Evolutionary conservation across 2,888 invertebrate genomes (phyloP).

Genomic region (Onchidella celtica): DNA sequence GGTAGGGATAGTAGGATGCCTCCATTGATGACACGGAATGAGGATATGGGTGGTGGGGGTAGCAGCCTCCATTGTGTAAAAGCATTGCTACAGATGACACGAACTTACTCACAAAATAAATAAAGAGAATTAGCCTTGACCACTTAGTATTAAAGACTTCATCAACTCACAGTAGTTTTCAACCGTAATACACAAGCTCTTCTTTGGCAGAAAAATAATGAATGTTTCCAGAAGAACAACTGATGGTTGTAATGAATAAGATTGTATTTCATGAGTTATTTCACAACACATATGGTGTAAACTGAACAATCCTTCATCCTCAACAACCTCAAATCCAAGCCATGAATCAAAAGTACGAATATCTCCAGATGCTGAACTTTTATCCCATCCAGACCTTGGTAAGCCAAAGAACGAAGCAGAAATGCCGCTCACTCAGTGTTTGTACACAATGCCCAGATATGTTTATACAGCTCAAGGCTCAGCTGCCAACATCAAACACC

Average conservation of each 20-base stretch:
- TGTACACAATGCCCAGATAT: background rate
- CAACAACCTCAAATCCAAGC: no score
- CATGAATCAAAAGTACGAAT: no score
- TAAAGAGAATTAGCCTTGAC: background rate
- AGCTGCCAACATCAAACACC: background rate
- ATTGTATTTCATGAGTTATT: no score
- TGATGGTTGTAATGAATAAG: no score
- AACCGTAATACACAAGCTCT: background rate
- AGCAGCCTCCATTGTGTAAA: conserved; percentile 13
- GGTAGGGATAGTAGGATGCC: conserved; percentile 12
- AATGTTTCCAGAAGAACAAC: no score
- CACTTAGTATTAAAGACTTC: background rate
- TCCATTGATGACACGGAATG: background rate
- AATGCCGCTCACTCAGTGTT: background rate
- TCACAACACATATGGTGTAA: no score
- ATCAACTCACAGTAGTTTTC: background rate
- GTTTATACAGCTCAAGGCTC: background rate
- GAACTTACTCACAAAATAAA: background rate
- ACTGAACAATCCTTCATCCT: no score
- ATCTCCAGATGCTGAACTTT: background rate
- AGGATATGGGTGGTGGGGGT: background rate
- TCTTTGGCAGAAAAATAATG: no score
- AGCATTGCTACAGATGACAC: background rate
- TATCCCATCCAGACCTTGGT: background rate
- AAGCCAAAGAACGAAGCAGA: background rate